Conservation (phyloP, 2,113 vertebrate genomes). For the Scalopus aquaticus region DNA sequence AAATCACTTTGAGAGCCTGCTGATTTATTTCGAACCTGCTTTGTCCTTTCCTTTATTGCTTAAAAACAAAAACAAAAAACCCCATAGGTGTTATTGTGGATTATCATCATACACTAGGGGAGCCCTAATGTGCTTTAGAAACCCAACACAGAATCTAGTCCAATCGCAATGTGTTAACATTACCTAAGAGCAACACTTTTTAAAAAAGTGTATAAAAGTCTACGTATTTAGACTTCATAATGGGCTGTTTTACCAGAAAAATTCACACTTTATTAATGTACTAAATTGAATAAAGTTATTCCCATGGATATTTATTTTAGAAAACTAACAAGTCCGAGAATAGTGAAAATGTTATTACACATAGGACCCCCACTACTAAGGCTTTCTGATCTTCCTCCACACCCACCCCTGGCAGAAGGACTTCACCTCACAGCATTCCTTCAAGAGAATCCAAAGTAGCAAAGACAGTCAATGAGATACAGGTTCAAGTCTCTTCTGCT, state of each 20-base stretch:
- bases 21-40: not conserved
- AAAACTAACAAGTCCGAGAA: not conserved
- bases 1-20: not conserved
- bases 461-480: not conserved
- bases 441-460: not conserved
- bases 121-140: not conserved
- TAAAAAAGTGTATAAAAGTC: not conserved
- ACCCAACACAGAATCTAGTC: not conserved
- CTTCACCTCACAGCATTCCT: not conserved
- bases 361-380: rapidly evolving
- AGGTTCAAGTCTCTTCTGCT: not conserved
- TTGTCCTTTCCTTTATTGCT: not conserved
- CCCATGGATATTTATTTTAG: not conserved
- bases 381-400: not conserved
- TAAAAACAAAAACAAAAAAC: not conserved
- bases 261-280: not conserved
- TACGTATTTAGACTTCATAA: not conserved
- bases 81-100: not conserved
- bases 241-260: not conserved
- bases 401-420: not conserved
- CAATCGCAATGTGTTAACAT: not conserved
- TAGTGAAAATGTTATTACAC: not conserved
- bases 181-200: not conserved
- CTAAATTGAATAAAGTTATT: not conserved
- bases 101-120: too few species aligned